phyloP scores from a whole-genome alignment of 1,140 invertebrate genomes.

The Sycophaga agraensis region DNA sequence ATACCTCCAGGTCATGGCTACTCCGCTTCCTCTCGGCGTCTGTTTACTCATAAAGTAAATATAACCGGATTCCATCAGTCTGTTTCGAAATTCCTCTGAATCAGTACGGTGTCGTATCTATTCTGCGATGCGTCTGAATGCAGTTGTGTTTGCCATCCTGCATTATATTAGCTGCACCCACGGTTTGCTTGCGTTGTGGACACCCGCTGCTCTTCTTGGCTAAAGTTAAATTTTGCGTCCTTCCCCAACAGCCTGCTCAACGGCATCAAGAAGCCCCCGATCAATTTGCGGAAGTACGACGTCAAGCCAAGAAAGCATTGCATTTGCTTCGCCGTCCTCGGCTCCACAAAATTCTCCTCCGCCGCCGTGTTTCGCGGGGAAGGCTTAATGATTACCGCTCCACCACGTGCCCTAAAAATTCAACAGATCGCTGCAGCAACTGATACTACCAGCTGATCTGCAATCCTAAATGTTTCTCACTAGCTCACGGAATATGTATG shows the following conservation, averaged over 20 bases:
- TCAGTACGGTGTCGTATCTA: neutral
- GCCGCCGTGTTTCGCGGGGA: neutral
- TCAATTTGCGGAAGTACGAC: constrained; percentile 31
- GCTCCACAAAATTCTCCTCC: neutral
- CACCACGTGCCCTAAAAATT: constrained; percentile 13
- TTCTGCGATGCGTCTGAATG: neutral
- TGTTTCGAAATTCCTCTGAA: neutral
- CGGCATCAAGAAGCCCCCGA: constrained; percentile 23
- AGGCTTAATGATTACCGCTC: neutral
- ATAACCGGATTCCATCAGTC: neutral
- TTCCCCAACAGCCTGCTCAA: constrained; percentile 12
- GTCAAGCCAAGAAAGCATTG: constrained; percentile 29
- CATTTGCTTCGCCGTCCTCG: constrained; percentile 10
- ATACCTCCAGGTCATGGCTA: neutral
- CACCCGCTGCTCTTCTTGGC: neutral
- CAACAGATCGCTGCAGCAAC: constrained; percentile 16
- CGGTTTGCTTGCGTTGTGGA: neutral
- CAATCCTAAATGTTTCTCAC: constrained; percentile 15
- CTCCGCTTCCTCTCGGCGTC: neutral
- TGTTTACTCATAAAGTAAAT: neutral
- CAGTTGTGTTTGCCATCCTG: constrained; percentile 26
- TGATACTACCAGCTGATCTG: constrained; percentile 26
- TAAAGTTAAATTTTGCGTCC: neutral
- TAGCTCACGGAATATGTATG: constrained; percentile 5
- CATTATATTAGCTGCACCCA: constrained; percentile 13